These are phyloP conservation scores for Cataglyphis altisquamis DNA, from an alignment of 2,888 invertebrate genomes.

Conservation along the genomic window DNA sequence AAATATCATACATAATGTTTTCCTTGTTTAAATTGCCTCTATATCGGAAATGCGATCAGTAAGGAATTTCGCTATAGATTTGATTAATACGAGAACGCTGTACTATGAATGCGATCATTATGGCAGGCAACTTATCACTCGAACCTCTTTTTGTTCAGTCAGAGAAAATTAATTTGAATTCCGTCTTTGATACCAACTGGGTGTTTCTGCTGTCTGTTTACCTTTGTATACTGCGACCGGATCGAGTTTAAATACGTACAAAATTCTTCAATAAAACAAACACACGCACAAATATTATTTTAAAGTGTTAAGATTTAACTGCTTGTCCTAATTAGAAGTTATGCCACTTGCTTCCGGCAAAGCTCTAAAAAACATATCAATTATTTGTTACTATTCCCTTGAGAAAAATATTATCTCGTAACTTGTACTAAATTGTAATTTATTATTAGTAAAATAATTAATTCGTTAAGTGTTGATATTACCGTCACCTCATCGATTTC, in stretches of 20 bases:
- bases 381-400: not conserved
- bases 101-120: slow-evolving; percentile 67
- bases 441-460: not conserved
- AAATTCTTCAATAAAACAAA: slow-evolving; percentile 26
- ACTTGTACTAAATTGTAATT: not conserved
- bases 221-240: not conserved
- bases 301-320: slow-evolving; percentile 5
- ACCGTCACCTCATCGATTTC: too few relatives aligned
- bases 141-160: slow-evolving; percentile 5
- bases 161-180: slow-evolving; percentile 45
- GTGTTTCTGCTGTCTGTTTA: not conserved
- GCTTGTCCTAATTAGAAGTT: slow-evolving; percentile 4
- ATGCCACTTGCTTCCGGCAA: not conserved
- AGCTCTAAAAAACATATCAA: not conserved
- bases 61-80: slow-evolving; percentile 10
- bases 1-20: slow-evolving; percentile 42
- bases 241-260: not conserved
- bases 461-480: too few relatives aligned
- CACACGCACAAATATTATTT: slow-evolving; percentile 3
- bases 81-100: slow-evolving; percentile 14
- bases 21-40: slow-evolving; percentile 24
- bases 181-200: slow-evolving; percentile 17
- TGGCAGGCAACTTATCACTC: slow-evolving; percentile 55
- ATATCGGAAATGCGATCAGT: not conserved
- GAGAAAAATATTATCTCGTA: not conserved